phyloP scores from a whole-genome alignment of 2,113 vertebrate genomes.

The Paramisgurnus dabryanus region DNA sequence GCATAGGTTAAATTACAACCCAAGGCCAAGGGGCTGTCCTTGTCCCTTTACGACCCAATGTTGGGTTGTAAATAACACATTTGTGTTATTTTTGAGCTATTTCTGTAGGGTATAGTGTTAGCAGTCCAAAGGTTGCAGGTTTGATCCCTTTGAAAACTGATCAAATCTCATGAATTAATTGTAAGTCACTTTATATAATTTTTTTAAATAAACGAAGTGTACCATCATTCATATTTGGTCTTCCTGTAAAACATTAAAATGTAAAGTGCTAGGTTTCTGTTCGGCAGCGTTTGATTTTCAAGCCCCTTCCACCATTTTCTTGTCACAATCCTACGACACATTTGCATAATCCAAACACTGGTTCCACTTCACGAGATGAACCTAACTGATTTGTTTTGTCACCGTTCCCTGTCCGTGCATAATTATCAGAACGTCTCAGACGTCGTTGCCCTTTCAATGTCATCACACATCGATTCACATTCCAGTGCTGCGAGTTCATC shows the following conservation, averaged over 20 bases:
- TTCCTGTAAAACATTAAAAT: background rate
- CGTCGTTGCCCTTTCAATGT: conserved; percentile 39
- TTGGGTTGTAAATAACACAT: too few species aligned
- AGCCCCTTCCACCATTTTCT: background rate
- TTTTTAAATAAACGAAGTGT: too few species aligned
- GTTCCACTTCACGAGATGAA: conserved; percentile 28
- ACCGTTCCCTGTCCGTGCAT: conserved; percentile 15
- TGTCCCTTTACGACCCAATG: too few species aligned
- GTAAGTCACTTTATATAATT: too few species aligned
- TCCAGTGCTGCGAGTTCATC: conserved; percentile 14
- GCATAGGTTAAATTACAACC: too few species aligned
- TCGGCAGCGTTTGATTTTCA: conserved; percentile 3
- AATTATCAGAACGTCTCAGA: conserved; percentile 35
- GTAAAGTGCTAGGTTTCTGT: background rate
- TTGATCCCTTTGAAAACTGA: too few species aligned
- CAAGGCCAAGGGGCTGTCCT: too few species aligned
- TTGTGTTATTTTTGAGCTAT: too few species aligned
- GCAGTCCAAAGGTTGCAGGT: too few species aligned
- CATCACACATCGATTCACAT: conserved; percentile 46
- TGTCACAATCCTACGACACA: background rate
- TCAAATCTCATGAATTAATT: too few species aligned
- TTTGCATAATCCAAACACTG: conserved; percentile 18
- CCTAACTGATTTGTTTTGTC: conserved; percentile 37
- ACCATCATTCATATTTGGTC: too few species aligned
- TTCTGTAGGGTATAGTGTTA: too few species aligned